Evolutionary conservation across 2,888 invertebrate genomes (phyloP).

Genomic region (Kryphioiulus occultus): DNA sequence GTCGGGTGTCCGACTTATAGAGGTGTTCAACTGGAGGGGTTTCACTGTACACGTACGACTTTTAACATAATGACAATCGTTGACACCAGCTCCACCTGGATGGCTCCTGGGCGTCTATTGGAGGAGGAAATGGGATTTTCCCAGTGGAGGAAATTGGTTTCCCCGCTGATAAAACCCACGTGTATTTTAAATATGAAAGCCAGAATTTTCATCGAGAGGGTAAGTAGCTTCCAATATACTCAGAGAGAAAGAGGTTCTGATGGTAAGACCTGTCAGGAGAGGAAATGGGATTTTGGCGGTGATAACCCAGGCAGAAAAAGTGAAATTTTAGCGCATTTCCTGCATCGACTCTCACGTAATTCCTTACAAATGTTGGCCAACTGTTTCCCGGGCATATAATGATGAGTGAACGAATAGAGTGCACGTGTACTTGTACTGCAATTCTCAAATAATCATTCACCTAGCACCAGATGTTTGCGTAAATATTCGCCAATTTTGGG

Average conservation of each 20-base stretch:
- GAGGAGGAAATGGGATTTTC: slow-evolving; percentile 9
- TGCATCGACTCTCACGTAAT: not conserved
- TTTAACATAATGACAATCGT: not conserved
- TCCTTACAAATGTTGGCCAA: slow-evolving; percentile 21
- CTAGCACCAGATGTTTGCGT: not conserved
- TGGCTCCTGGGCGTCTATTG: not conserved
- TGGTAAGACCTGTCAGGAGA: slow-evolving; percentile 1
- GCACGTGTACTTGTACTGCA: not conserved
- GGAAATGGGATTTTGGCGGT: slow-evolving; percentile 13
- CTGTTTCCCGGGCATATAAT: not conserved
- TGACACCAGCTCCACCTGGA: not conserved
- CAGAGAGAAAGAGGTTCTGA: not conserved
- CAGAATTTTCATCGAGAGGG: not conserved
- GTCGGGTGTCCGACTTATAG: too few relatives aligned
- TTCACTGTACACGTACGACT: too few relatives aligned
- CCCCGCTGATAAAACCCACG: not conserved
- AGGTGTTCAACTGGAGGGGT: too few relatives aligned
- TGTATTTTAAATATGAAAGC: not conserved
- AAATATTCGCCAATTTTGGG: not conserved
- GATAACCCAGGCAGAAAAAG: slow-evolving; percentile 17
- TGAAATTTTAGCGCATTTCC: slow-evolving; percentile 14
- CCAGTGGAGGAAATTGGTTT: not conserved
- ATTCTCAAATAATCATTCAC: not conserved
- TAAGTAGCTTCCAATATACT: not conserved
- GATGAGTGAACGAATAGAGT: not conserved